phyloP scores from a whole-genome alignment of 92 coral and sea anemone genomes.

The Porites lobata region DNA sequence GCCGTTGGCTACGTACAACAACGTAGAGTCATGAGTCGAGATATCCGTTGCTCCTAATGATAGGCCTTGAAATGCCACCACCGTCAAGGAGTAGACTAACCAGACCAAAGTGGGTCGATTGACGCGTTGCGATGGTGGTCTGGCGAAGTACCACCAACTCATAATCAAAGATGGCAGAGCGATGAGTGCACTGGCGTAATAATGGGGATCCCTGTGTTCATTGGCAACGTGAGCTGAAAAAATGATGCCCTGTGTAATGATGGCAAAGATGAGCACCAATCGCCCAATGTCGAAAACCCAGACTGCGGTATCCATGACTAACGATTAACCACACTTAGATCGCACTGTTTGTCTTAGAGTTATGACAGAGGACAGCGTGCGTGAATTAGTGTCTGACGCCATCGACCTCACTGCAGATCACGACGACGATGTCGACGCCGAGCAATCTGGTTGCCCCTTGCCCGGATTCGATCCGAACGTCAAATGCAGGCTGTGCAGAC shows the following conservation, averaged over 20 bases:
- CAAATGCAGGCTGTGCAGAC: neutral
- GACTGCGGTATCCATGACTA: no score
- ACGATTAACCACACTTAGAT: neutral
- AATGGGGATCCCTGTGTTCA: neutral
- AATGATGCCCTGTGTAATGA: constrained; percentile 4
- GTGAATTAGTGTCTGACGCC: constrained; percentile 2
- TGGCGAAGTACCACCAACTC: constrained; percentile 22
- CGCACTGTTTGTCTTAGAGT: neutral
- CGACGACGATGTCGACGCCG: no score
- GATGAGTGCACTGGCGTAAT: constrained; percentile 5
- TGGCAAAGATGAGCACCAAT: neutral
- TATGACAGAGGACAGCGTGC: neutral
- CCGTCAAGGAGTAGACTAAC: neutral
- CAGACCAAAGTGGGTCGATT: constrained; percentile 4
- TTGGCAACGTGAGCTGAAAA: constrained; percentile 11
- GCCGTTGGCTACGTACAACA: constrained; percentile 4
- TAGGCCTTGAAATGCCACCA: neutral
- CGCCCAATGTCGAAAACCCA: constrained; percentile 8
- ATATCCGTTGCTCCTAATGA: neutral
- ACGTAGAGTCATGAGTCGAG: neutral
- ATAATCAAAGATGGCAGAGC: neutral
- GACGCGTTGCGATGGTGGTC: neutral
- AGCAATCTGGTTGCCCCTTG: neutral
- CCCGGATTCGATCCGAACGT: neutral
- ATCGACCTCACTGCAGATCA: no score